A percentile compares a stretch with the other conserved stretches of the same genome.
Evolutionary conservation across 2,888 invertebrate species (phyloP).

Genomic region (Himalopsyche japonica): DNA sequence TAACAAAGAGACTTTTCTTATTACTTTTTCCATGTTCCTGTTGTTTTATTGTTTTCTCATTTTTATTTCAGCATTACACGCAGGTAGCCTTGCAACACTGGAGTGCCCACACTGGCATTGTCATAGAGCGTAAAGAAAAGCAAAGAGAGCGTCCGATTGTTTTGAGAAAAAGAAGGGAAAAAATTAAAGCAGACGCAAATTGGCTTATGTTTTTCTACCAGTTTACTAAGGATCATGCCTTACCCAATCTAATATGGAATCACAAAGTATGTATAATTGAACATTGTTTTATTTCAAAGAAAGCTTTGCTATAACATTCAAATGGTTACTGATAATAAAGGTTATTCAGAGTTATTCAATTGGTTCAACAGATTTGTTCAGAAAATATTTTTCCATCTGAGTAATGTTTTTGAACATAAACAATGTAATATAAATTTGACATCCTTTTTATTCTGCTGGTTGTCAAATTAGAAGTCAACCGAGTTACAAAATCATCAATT

Average conservation of each 20-base stretch:
- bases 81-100: slow-evolving; percentile 71
- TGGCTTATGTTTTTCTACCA: slow-evolving; percentile 95
- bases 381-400: no score
- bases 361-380: no score
- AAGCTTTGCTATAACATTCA: no score
- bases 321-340: no score
- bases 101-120: slow-evolving; percentile 66
- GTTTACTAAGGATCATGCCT: slow-evolving; percentile 90
- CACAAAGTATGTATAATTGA: slow-evolving; percentile 70
- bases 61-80: slow-evolving; percentile 61
- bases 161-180: slow-evolving; percentile 83
- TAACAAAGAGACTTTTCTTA: no score
- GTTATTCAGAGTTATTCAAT: no score
- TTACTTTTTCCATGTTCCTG: neutral
- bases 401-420: no score
- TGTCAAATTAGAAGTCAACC: no score
- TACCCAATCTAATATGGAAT: slow-evolving; percentile 98
- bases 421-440: no score
- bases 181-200: slow-evolving; percentile 85
- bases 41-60: slow-evolving; percentile 7
- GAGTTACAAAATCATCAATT: no score
- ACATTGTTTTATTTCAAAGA: neutral
- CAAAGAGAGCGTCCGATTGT: slow-evolving; percentile 85
- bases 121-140: slow-evolving; percentile 61
- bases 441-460: no score